These are phyloP conservation scores for Syngnathus scovelli DNA, from an alignment of 2,113 vertebrate genomes.

Conservation along the genomic window DNA sequence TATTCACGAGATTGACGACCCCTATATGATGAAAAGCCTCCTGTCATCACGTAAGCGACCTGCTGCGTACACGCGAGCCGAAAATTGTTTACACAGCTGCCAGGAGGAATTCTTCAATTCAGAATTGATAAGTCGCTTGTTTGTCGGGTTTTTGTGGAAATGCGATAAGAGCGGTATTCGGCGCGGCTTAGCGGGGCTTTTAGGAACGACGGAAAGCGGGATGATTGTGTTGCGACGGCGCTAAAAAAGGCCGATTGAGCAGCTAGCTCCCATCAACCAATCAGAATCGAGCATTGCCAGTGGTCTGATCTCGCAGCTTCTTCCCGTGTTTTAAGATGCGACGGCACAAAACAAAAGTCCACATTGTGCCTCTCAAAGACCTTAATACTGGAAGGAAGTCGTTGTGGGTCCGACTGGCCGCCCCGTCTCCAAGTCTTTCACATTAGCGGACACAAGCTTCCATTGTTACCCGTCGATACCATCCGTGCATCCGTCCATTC, in stretches of 20 bases:
- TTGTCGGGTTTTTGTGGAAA: conserved; percentile 5
- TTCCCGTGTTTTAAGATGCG: not conserved
- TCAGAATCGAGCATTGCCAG: not conserved
- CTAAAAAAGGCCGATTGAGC: not conserved
- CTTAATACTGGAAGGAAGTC: not conserved
- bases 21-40: not conserved
- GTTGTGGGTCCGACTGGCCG: conserved; percentile 1
- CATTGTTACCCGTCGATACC: not conserved
- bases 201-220: not conserved
- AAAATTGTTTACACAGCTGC: conserved; percentile 5
- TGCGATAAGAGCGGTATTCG: not conserved
- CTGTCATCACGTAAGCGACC: not conserved
- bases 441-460: conserved; percentile 4
- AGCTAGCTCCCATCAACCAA: not conserved
- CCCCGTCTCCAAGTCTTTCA: not conserved
- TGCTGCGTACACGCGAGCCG: too few species aligned
- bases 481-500: not conserved
- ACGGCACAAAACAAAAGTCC: not conserved
- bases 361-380: not conserved
- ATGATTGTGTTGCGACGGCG: not conserved
- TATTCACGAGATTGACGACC: not conserved
- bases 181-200: not conserved
- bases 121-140: not conserved
- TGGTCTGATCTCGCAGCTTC: not conserved
- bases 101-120: conserved; percentile 6